Evolutionary conservation across 64 coral and sea anemone species (phyloP).

Genomic region (Acropora tenuis): DNA sequence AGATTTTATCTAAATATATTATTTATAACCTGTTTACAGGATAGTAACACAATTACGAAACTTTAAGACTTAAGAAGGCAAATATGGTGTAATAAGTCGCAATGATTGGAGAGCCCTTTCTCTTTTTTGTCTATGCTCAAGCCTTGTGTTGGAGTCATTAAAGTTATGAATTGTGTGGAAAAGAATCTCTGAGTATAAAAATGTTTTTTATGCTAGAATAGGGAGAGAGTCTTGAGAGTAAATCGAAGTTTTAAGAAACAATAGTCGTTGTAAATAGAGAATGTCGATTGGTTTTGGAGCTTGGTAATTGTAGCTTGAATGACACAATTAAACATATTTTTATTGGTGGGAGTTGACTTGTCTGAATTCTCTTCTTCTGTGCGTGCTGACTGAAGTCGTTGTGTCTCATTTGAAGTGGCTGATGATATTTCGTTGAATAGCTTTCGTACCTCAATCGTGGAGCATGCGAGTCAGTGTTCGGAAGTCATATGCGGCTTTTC

Average conservation of each 20-base stretch:
- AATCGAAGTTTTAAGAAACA: constrained; percentile 18
- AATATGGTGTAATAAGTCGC: not conserved
- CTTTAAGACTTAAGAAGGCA: not conserved
- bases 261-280: constrained; percentile 6
- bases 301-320: not conserved
- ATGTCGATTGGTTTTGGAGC: constrained; percentile 34
- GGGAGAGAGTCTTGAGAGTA: not conserved
- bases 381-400: no score
- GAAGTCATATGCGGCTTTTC: no score
- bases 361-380: no score
- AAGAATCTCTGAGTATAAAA: constrained; percentile 5
- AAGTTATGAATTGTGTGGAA: constrained; percentile 13
- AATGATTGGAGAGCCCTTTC: no score
- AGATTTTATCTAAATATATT: not conserved
- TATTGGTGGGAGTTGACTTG: constrained; percentile 31
- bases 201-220: constrained; percentile 36
- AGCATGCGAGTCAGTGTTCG: no score
- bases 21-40: constrained; percentile 28
- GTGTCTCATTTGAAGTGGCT: no score
- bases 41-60: not conserved
- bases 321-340: constrained; percentile 53
- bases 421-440: no score
- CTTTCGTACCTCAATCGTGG: no score
- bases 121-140: not conserved
- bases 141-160: not conserved